These are phyloP conservation scores for Tetragonisca angustula DNA, from an alignment of 2,888 invertebrate species.

Conservation along the genomic window DNA sequence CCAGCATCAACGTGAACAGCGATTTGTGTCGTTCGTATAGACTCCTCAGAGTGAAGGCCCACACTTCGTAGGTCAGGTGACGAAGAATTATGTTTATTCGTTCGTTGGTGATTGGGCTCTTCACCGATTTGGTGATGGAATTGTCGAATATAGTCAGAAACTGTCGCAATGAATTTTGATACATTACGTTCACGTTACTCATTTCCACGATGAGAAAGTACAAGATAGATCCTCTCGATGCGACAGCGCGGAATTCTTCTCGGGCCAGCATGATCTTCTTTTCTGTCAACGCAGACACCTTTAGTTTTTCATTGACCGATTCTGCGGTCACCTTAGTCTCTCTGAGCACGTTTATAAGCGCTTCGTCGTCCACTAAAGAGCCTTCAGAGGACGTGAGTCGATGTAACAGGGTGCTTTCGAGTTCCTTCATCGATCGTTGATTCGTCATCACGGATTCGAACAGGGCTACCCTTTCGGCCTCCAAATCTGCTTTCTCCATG, in stretches of 20 bases:
- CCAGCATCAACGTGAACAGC: conserved; percentile 96
- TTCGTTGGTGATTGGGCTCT: conserved; percentile 93
- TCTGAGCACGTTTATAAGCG: conserved; percentile 94
- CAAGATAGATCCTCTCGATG: conserved; percentile 96
- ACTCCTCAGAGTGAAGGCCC: conserved; percentile 96
- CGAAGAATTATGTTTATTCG: conserved; percentile 94
- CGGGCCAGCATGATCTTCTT: conserved; percentile 96
- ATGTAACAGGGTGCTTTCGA: conserved; percentile 95
- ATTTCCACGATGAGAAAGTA: conserved; percentile 99
- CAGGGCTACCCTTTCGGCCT: conserved; percentile 95
- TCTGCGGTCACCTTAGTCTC: conserved; percentile 94
- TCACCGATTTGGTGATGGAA: conserved; percentile 95
- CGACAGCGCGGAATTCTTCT: conserved; percentile 98
- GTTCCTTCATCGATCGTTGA: conserved; percentile 97
- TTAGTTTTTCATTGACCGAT: conserved; percentile 97
- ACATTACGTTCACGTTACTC: conserved; percentile 98
- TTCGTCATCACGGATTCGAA: conserved; percentile 98
- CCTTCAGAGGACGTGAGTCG: conserved; percentile 97
- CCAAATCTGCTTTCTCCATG: conserved; percentile 98
- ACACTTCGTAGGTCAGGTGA: conserved; percentile 95
- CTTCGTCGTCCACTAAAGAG: conserved; percentile 97
- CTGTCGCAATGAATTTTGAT: conserved; percentile 97
- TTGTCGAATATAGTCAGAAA: conserved; percentile 97
- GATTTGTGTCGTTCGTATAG: conserved; percentile 97
- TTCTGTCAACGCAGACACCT: conserved; percentile 96